Conservation (phyloP, 2,888 invertebrate genomes). For the Metopia argyrocephala region DNA sequence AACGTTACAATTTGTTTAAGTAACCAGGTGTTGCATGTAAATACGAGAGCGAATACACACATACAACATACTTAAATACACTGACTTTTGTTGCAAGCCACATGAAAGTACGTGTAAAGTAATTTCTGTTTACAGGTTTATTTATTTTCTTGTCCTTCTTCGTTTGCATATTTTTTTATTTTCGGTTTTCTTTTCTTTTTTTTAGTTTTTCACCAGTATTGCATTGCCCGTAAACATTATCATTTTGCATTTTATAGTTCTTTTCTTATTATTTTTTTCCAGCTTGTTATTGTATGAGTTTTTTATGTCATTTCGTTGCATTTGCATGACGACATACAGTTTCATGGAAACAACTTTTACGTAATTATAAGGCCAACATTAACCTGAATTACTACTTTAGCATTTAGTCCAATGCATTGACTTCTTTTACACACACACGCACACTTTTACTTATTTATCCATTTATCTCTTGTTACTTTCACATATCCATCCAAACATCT, state of each 20-base stretch:
- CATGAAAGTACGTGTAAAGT: slow-evolving; percentile 1
- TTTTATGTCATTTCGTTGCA: slow-evolving; percentile 23
- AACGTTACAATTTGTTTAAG: slow-evolving; percentile 26
- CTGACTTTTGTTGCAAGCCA: slow-evolving; percentile 22
- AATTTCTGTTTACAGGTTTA: background rate
- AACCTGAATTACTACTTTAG: slow-evolving; percentile 59
- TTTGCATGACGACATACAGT: background rate
- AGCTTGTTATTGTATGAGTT: background rate
- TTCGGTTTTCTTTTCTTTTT: background rate
- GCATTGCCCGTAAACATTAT: slow-evolving; percentile 38
- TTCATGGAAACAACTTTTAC: slow-evolving; percentile 35
- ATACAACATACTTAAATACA: background rate
- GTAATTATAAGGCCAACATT: slow-evolving; percentile 60
- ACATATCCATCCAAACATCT: background rate
- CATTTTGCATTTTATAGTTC: slow-evolving; percentile 20
- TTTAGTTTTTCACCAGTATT: background rate
- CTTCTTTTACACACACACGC: background rate
- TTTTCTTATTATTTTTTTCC: background rate
- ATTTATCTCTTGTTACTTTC: too few species aligned
- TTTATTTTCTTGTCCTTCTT: slow-evolving; percentile 3
- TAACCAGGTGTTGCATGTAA: slow-evolving; percentile 46
- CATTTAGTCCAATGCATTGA: background rate
- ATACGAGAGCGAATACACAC: background rate
- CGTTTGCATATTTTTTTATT: too few species aligned
- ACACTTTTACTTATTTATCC: background rate